phyloP scores from a whole-genome alignment of 2,888 invertebrate species.

The Acanthopleura granulata region DNA sequence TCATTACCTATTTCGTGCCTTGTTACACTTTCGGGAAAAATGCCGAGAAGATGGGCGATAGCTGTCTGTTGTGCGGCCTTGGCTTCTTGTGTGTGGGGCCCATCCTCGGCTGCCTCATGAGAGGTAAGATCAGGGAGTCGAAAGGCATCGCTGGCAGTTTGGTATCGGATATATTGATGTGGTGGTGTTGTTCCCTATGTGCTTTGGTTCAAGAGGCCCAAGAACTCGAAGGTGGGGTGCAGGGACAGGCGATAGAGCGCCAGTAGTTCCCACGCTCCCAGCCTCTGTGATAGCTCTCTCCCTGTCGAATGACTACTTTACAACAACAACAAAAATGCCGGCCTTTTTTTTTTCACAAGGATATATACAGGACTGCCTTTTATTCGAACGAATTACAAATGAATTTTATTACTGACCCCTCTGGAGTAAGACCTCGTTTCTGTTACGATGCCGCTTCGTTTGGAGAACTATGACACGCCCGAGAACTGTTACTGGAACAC shows the following conservation, averaged over 20 bases:
- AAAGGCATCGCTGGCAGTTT: conserved; percentile 58
- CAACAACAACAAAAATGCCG: no score
- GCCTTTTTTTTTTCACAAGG: no score
- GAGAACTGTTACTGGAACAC: no score
- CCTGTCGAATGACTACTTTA: no score
- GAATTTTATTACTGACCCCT: no score
- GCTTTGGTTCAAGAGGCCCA: conserved; percentile 59
- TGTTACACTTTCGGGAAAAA: conserved; percentile 66
- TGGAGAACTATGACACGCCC: no score
- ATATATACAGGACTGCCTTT: no score
- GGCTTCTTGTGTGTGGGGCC: conserved; percentile 36
- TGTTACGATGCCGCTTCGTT: no score
- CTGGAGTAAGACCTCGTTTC: no score
- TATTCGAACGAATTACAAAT: no score
- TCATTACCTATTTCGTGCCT: conserved; percentile 62
- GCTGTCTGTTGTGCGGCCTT: conserved; percentile 58
- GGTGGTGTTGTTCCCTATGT: conserved; percentile 57
- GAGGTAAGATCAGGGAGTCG: conserved; percentile 58
- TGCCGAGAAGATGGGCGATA: conserved; percentile 63
- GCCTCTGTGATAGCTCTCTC: no score
- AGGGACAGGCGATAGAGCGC: conserved; percentile 2
- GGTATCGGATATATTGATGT: conserved; percentile 51
- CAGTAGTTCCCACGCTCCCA: no score
- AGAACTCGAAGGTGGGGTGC: conserved; percentile 30
- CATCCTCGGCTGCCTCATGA: conserved; percentile 47